Percentiles rank a stretch among this genome's conserved stretches.
Evolutionary conservation across 1,140 invertebrate genomes (phyloP).

Genomic region (Drosophila ananassae): DNA sequence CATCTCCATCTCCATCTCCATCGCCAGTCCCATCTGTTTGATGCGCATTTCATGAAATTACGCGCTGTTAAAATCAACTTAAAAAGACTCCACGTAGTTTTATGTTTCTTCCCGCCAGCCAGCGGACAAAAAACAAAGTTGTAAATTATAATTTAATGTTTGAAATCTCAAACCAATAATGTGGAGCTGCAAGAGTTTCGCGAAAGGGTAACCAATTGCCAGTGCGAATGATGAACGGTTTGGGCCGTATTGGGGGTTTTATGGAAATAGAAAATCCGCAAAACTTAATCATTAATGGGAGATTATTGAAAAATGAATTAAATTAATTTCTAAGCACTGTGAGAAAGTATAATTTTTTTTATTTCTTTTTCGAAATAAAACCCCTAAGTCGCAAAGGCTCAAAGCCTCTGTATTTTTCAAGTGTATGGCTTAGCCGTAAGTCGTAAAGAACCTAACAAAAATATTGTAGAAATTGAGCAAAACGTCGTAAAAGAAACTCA

Average conservation of each 20-base stretch:
- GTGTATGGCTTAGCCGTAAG: conserved; percentile 24
- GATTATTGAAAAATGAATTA: neutral
- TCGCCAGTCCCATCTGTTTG: conserved; percentile 40
- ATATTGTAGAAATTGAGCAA: conserved; percentile 45
- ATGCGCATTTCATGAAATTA: conserved; percentile 63
- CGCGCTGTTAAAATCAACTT: conserved; percentile 77
- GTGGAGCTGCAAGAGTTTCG: conserved; percentile 5
- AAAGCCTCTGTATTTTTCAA: neutral
- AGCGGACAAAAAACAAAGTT: conserved; percentile 66
- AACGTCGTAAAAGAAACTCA: conserved; percentile 36
- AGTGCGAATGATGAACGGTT: conserved; percentile 14
- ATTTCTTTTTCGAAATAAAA: neutral
- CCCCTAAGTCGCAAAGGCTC: neutral
- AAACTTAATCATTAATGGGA: conserved; percentile 24
- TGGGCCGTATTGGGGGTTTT: conserved; percentile 3
- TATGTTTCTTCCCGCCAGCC: conserved; percentile 55
- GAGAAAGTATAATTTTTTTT: too few relatives aligned
- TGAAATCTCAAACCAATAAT: conserved; percentile 73
- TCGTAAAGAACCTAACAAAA: conserved; percentile 57
- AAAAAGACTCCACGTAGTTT: conserved; percentile 78
- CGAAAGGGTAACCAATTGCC: conserved; percentile 46
- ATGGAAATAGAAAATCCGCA: conserved; percentile 22
- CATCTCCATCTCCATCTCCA: conserved; percentile 13
- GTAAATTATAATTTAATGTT: conserved; percentile 81
- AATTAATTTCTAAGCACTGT: neutral